These are phyloP conservation scores for Argyresthia albistria DNA, from an alignment of 2,888 invertebrate species.

Conservation along the genomic window DNA sequence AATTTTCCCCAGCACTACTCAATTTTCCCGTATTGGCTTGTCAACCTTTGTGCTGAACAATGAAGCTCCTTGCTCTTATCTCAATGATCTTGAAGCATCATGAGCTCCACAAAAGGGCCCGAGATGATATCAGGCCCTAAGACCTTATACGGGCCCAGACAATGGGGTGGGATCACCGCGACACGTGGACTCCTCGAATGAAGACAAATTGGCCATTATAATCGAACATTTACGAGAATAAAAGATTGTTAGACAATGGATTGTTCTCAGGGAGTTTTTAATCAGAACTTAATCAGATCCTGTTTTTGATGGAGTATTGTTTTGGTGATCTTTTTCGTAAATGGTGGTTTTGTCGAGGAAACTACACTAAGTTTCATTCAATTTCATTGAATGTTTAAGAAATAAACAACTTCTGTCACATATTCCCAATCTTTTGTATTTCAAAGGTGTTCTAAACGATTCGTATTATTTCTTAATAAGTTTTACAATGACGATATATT, in stretches of 20 bases:
- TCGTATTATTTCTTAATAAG: slow-evolving; percentile 38
- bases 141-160: slow-evolving; percentile 38
- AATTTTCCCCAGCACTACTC: slow-evolving; percentile 13
- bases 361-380: slow-evolving; percentile 3
- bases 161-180: slow-evolving; percentile 32
- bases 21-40: slow-evolving; percentile 29
- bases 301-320: no score
- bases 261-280: slow-evolving; percentile 4
- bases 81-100: slow-evolving; percentile 25
- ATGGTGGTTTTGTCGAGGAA: no score
- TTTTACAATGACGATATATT: slow-evolving; percentile 33
- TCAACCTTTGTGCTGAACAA: slow-evolving; percentile 33
- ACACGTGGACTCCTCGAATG: slow-evolving; percentile 37
- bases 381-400: background rate
- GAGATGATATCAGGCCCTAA: slow-evolving; percentile 45
- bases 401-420: background rate
- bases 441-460: slow-evolving; percentile 29
- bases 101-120: slow-evolving; percentile 24
- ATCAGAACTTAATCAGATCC: no score
- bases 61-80: slow-evolving; percentile 37
- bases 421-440: background rate
- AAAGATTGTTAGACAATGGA: background rate
- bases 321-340: no score
- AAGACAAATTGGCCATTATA: slow-evolving; percentile 51
- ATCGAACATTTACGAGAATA: slow-evolving; percentile 8